Percentiles rank a stretch among this genome's conserved stretches.
phyloP scores from a whole-genome alignment of 1,140 invertebrate genomes.

The Drosophila tropicalis region DNA sequence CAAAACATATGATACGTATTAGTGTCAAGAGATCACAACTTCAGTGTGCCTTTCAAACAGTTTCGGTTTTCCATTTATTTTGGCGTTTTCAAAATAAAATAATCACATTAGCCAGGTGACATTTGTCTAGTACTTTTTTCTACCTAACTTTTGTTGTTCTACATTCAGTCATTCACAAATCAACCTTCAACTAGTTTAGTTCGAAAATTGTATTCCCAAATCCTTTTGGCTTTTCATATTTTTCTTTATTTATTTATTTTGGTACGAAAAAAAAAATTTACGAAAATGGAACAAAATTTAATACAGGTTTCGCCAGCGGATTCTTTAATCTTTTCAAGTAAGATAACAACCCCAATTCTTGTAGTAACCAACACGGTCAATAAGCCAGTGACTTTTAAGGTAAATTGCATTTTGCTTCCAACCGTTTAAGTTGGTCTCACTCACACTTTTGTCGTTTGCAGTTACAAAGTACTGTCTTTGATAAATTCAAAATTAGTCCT shows the following conservation, averaged over 20 bases:
- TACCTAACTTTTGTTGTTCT: too few relatives aligned
- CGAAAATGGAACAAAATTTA: conserved; percentile 13
- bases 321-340: conserved; percentile 22
- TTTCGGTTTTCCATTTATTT: too few relatives aligned
- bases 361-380: conserved; percentile 15
- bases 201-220: too few relatives aligned
- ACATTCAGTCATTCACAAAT: too few relatives aligned
- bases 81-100: too few relatives aligned
- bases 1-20: not conserved
- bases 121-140: too few relatives aligned
- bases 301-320: conserved; percentile 14
- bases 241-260: not conserved
- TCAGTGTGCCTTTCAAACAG: too few relatives aligned
- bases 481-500: conserved; percentile 34
- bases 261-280: not conserved
- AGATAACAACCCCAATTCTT: not conserved
- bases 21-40: not conserved
- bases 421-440: too few relatives aligned
- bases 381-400: conserved; percentile 37
- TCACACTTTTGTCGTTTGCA: not conserved
- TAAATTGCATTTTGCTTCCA: not conserved
- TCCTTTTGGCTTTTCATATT: too few relatives aligned
- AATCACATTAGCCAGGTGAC: too few relatives aligned
- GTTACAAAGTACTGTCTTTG: conserved; percentile 33
- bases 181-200: too few relatives aligned